Conservation (phyloP, 2,797 vertebrate species). For the Anomalospiza imberbis region DNA sequence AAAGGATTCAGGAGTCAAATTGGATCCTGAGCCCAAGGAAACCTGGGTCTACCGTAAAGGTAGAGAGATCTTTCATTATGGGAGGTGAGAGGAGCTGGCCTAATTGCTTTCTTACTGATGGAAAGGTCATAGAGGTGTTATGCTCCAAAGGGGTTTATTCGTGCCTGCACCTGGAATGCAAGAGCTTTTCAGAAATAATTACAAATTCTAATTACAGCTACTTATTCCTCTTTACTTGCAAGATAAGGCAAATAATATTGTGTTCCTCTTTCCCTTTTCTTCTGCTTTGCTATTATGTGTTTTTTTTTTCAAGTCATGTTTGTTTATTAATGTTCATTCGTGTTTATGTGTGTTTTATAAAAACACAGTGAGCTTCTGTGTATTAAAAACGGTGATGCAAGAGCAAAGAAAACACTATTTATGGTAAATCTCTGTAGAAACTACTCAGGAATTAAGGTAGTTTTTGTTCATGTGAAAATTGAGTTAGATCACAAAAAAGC, state of each 20-base stretch:
- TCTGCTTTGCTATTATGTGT: background rate
- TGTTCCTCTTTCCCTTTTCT: background rate
- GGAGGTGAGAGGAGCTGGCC: background rate
- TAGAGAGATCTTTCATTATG: background rate
- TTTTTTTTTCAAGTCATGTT: background rate
- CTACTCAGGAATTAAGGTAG: background rate
- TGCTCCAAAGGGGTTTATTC: background rate
- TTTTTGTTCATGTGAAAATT: background rate
- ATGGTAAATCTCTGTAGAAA: background rate
- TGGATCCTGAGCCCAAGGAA: background rate
- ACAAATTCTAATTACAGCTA: background rate
- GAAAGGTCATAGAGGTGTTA: background rate
- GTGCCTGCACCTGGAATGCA: background rate
- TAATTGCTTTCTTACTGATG: background rate
- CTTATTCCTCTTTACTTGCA: background rate
- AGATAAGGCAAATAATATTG: background rate
- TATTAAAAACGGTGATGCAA: background rate
- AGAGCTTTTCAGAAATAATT: background rate
- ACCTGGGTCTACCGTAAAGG: background rate
- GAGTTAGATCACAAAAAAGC: background rate
- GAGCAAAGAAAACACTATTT: background rate
- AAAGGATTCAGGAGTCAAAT: background rate
- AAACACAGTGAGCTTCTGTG: background rate
- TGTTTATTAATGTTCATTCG: background rate
- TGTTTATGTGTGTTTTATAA: background rate